These are phyloP conservation scores for Diaperis boleti DNA, from an alignment of 2,888 invertebrate genomes.

Conservation along the genomic window DNA sequence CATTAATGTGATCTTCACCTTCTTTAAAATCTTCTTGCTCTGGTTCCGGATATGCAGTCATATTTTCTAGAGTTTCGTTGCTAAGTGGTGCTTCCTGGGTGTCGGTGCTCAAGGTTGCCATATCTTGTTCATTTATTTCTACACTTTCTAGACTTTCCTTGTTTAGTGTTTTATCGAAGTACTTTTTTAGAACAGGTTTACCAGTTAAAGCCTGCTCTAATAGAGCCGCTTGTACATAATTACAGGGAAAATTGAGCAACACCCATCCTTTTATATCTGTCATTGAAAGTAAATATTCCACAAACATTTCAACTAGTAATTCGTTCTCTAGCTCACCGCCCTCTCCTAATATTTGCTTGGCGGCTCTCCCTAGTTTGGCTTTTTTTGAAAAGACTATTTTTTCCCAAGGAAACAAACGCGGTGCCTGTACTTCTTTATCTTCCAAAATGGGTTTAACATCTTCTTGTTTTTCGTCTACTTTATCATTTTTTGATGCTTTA, in stretches of 20 bases:
- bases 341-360: constrained; percentile 68
- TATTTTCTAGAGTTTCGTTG: not conserved
- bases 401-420: constrained; percentile 71
- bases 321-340: constrained; percentile 69
- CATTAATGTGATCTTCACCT: not conserved
- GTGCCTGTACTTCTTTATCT: constrained; percentile 72
- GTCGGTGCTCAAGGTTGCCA: too few species aligned
- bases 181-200: constrained; percentile 65
- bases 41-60: not conserved
- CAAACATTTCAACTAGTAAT: constrained; percentile 70
- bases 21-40: constrained; percentile 46
- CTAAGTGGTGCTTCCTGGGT: too few species aligned
- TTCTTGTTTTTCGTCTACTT: constrained; percentile 36
- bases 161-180: constrained; percentile 58
- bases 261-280: constrained; percentile 69
- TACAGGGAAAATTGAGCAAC: constrained; percentile 74
- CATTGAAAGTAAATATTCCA: constrained; percentile 70
- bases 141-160: constrained; percentile 61
- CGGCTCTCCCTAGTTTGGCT: constrained; percentile 71
- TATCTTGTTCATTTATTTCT: too few species aligned
- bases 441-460: too few species aligned
- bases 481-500: constrained; percentile 61
- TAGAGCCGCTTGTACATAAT: constrained; percentile 70
- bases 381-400: constrained; percentile 68
- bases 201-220: constrained; percentile 74